These are phyloP conservation scores for Athetis lepigone DNA, from an alignment of 2,888 invertebrate species.

Conservation along the genomic window DNA sequence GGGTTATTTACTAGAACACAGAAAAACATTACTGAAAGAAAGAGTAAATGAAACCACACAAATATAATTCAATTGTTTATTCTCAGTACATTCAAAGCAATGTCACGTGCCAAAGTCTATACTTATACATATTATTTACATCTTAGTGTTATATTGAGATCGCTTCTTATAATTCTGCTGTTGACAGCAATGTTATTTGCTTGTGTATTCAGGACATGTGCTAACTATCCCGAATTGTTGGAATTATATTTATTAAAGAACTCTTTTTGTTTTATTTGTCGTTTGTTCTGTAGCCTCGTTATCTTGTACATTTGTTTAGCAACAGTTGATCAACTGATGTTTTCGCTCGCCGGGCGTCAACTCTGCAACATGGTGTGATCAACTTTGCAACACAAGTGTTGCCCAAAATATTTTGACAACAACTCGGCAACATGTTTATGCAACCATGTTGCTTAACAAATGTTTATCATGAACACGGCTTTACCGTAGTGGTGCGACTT, in stretches of 20 bases:
- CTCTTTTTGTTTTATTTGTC: background rate
- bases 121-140: conserved; percentile 77
- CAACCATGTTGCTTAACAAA: no score
- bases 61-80: conserved; percentile 81
- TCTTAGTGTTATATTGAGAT: conserved; percentile 65
- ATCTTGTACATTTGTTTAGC: background rate
- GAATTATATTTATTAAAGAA: background rate
- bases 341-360: no score
- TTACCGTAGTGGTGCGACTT: no score
- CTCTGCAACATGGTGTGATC: no score
- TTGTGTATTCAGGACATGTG: conserved; percentile 27
- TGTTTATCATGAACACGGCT: no score
- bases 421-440: no score
- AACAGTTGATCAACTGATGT: no score
- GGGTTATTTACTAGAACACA: background rate
- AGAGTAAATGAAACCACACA: conserved; percentile 63
- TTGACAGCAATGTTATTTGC: conserved; percentile 45
- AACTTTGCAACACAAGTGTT: no score
- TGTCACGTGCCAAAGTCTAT: conserved; percentile 80
- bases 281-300: no score
- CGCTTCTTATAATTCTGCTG: conserved; percentile 45
- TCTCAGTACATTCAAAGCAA: conserved; percentile 89
- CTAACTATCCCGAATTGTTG: conserved; percentile 14
- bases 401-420: no score
- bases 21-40: background rate